These are phyloP conservation scores for Heterochromis multidens DNA, from an alignment of 2,113 vertebrate species.

Conservation along the genomic window DNA sequence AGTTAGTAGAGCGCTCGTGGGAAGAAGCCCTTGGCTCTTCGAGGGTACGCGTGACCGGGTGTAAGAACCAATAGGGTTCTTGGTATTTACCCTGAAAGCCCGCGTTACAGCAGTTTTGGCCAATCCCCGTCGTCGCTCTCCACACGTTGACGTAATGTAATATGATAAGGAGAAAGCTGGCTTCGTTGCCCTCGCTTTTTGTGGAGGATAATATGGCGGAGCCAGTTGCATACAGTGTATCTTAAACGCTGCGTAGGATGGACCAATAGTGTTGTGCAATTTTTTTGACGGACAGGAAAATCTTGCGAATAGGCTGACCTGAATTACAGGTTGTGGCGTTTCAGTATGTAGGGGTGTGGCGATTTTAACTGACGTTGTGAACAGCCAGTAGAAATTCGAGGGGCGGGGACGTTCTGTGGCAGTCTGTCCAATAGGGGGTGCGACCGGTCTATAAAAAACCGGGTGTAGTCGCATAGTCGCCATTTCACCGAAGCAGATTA, in stretches of 20 bases:
- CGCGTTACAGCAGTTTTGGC: slow-evolving; percentile 55
- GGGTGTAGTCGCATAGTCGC: slow-evolving; percentile 70
- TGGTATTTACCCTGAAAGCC: slow-evolving; percentile 40
- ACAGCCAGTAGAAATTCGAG: slow-evolving; percentile 28
- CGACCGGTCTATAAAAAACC: slow-evolving; percentile 67
- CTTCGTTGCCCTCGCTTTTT: background rate
- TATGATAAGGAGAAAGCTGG: slow-evolving; percentile 9
- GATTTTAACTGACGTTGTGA: slow-evolving; percentile 19
- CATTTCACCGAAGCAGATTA: slow-evolving; percentile 76
- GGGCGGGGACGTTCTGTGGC: slow-evolving; percentile 34
- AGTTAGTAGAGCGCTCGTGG: slow-evolving; percentile 1
- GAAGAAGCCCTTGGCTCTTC: slow-evolving; percentile 17
- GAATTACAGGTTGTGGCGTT: background rate
- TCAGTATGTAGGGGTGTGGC: slow-evolving; percentile 22
- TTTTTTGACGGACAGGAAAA: slow-evolving; percentile 31
- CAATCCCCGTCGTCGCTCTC: slow-evolving; percentile 51
- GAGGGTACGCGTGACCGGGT: slow-evolving; percentile 39
- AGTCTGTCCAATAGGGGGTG: slow-evolving; percentile 60
- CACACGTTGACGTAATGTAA: slow-evolving; percentile 69
- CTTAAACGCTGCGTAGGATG: background rate
- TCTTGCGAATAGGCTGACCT: slow-evolving; percentile 36
- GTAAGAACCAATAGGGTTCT: slow-evolving; percentile 59
- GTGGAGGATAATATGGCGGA: background rate
- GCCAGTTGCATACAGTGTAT: slow-evolving; percentile 2
- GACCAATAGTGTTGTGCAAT: slow-evolving; percentile 30